Base-by-base conservation (phyloP, 2,888 invertebrate species). In the Acleris laterana region DNA sequence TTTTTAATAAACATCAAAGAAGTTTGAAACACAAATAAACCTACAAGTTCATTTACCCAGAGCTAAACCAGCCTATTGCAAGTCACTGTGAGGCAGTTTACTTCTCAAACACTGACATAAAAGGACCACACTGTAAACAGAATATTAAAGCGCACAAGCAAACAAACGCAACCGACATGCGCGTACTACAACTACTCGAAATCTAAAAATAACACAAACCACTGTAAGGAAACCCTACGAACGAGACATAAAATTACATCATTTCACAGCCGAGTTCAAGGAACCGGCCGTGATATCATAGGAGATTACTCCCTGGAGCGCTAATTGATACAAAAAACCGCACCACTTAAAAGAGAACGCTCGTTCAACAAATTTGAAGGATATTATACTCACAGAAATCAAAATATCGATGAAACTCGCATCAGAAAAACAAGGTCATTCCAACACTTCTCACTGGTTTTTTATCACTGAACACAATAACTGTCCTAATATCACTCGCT, bases 131-230 rank as follows among this genome's bases (percentile, higher is more conserved):
- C 57, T 72, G 69, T 72, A 74, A 72, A 74, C 70, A 71, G 69
- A 63, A 70, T 68, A 62, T 70, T 71, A 76, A 76, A 74, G 51
- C 76, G 83, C 79, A 83, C 82, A 85, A 86, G 84, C 81, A 85
- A 78, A 80, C 75, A 71, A 77, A 77, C 72, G 75, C 77, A 72
- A 74, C 70, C 71, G 82, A 78, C 77, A 72, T 72, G 72, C 70
- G 78, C 81, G 80, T 82, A 74, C 61, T 73, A 83, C 38, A 38
- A 38, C 13, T 38, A 38, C 76, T 81, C 71, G 63, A 76, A 71
- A 66, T 72, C 90, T 92, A 91, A 81, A 90, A 90, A 92, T 92
- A 92, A 84, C 82, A 78, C 80, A 70, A 66, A 72, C 71, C 73
- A 76, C 77, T 70, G 72, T 74, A 80, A 75, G 69, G 81, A 81